Conservation (phyloP, 2,797 vertebrate species). For the Rachycentron canadum region DNA sequence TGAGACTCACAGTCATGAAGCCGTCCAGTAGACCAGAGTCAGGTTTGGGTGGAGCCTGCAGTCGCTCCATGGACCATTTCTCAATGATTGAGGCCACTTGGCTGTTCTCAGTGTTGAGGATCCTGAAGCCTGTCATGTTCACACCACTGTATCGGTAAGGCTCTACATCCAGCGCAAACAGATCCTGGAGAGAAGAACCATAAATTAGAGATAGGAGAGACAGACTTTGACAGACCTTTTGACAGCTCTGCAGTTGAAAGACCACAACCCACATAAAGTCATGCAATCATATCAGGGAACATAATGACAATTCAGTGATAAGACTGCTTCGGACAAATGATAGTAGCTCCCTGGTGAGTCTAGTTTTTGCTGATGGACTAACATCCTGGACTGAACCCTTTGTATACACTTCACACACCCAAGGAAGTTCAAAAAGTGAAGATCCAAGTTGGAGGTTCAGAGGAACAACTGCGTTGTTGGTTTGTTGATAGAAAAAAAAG, state of each 20-base stretch:
- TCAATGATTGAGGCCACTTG: constrained; percentile 92
- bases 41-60: constrained; percentile 90
- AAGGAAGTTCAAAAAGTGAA: not conserved
- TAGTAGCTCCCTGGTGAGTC: not conserved
- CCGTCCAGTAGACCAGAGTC: constrained; percentile 94
- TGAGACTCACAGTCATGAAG: constrained; percentile 94
- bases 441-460: no score
- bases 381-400: not conserved
- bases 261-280: not conserved
- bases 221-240: not conserved
- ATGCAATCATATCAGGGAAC: not conserved
- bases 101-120: constrained; percentile 92
- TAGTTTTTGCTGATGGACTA: not conserved
- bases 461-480: not conserved
- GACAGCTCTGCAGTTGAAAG: not conserved
- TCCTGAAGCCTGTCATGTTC: constrained; percentile 96
- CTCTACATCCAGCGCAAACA: constrained; percentile 96
- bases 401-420: no score
- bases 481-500: not conserved
- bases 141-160: constrained; percentile 97
- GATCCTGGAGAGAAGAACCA: constrained; percentile 84
- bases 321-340: not conserved
- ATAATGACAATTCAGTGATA: not conserved
- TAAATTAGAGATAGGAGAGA: not conserved
- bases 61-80: constrained; percentile 95